Percentiles rank a stretch among this genome's conserved stretches.
These are phyloP conservation scores for Trachelus stipa DNA, from an alignment of 2,888 invertebrate genomes.

Conservation along the genomic window DNA sequence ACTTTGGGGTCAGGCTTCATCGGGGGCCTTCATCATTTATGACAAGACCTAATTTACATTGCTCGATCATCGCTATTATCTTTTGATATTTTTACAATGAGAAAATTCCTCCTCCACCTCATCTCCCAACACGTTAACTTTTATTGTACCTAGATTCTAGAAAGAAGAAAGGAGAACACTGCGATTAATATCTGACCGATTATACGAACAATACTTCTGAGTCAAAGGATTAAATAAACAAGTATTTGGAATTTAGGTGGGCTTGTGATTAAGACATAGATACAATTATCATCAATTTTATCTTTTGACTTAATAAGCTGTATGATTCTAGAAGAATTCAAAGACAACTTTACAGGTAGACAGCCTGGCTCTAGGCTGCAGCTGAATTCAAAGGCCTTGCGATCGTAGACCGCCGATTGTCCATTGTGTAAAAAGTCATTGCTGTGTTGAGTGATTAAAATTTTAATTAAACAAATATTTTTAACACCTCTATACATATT, in stretches of 20 bases:
- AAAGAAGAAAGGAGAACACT: not conserved
- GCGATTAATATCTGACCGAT: not conserved
- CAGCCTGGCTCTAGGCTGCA: not conserved
- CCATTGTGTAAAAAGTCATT: not conserved
- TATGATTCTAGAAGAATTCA: not conserved
- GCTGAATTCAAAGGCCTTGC: not conserved
- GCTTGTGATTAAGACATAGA: not conserved
- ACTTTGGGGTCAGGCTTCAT: slow-evolving; percentile 42
- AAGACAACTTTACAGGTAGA: not conserved
- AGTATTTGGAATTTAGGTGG: not conserved
- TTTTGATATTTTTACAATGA: not conserved
- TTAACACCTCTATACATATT: not conserved
- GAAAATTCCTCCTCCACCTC: not conserved
- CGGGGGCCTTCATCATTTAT: slow-evolving; percentile 29
- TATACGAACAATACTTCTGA: not conserved
- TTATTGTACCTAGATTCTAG: not conserved
- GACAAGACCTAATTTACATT: not conserved
- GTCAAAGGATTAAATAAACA: not conserved
- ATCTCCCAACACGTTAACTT: not conserved
- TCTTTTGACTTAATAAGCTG: not conserved
- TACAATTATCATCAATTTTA: not conserved
- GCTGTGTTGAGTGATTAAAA: not conserved
- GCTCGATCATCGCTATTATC: not conserved
- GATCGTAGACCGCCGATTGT: not conserved
- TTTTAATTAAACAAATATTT: not conserved